Percentiles rank a stretch among this genome's conserved stretches.
phyloP scores from a whole-genome alignment of 1,140 invertebrate genomes.

The Apis florea region DNA sequence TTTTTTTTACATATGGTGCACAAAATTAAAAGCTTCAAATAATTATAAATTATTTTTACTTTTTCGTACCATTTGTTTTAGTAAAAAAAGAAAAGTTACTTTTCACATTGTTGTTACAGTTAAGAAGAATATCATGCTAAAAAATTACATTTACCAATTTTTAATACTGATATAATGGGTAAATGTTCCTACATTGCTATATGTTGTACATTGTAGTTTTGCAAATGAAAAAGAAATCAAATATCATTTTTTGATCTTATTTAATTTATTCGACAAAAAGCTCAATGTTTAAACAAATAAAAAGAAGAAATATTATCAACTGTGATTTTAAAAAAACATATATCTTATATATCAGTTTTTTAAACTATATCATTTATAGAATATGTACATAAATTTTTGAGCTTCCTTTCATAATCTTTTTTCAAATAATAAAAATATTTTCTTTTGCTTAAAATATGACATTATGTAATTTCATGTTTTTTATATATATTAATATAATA shows the following conservation, averaged over 20 bases:
- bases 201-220: background rate
- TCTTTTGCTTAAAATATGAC: background rate
- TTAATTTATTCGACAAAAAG: background rate
- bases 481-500: background rate
- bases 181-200: constrained; percentile 7
- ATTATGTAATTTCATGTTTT: background rate
- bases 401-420: background rate
- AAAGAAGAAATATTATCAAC: background rate
- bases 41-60: background rate
- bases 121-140: background rate
- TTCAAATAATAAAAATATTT: background rate
- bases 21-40: background rate
- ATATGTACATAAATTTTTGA: background rate
- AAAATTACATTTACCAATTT: background rate
- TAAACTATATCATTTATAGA: background rate
- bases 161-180: background rate
- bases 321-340: constrained; percentile 5
- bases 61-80: background rate
- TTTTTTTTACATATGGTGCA: background rate
- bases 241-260: background rate
- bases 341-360: background rate
- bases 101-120: background rate
- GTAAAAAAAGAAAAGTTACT: background rate
- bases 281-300: background rate
- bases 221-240: background rate